Evolutionary conservation across 2,888 invertebrate genomes (phyloP), one percentile per base, ranked within the genome.

Genomic region (Dromius quadrimaculatus): DNA sequence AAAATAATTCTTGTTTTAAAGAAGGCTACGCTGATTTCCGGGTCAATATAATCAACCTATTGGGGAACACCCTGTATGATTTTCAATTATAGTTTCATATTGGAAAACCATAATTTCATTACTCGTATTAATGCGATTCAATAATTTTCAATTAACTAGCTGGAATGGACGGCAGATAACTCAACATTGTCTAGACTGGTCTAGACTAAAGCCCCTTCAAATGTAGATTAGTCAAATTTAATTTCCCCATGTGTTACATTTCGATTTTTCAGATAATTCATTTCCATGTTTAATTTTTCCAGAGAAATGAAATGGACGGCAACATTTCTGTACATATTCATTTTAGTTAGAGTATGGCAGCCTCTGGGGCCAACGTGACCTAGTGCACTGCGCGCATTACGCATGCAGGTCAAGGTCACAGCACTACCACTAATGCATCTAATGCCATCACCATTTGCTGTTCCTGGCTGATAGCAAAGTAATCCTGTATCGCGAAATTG

Each of bases 121-220:
- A 41, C 1, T 41, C 6, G 1, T 17, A 54, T 54, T 54, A 32
- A 13, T 28, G 15, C 28, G 23, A 41, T 23, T 28, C 23, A 54
- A 54, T 54, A 54, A 54, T 54, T 54, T 54, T 54, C 50, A 54
- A 54, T 54, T 28, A 54, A 13, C 50, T 9, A 17, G n/a, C n/a
- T n/a, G n/a, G n/a, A n/a, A n/a, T n/a, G n/a, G n/a, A n/a, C n/a
- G n/a, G n/a, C n/a, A n/a, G n/a, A n/a, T n/a, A n/a, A n/a, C n/a
- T n/a, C n/a, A n/a, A n/a, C n/a, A n/a, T n/a, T n/a, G n/a, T n/a
- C n/a, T n/a, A n/a, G n/a, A n/a, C n/a, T n/a, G n/a, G n/a, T n/a
- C n/a, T n/a, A n/a, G n/a, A n/a, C n/a, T n/a, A n/a, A n/a, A n/a
- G n/a, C n/a, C n/a, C n/a, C n/a, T n/a, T n/a, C n/a, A n/a, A n/a